These are phyloP conservation scores for Phoenicopterus ruber DNA, from an alignment of 2,113 vertebrate species.

Conservation along the genomic window DNA sequence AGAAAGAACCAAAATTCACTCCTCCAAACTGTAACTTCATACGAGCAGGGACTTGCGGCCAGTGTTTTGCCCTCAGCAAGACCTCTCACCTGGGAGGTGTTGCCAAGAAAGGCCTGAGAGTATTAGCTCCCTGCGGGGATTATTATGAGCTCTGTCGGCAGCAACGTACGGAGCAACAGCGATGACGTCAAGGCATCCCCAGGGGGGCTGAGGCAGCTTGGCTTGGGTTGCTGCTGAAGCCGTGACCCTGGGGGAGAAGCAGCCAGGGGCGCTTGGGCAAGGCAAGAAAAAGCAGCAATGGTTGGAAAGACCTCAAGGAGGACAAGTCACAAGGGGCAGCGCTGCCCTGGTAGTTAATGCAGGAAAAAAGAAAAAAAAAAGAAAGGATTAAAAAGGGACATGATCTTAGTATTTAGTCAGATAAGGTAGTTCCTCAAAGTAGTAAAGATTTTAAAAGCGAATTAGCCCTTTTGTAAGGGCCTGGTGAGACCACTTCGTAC, in stretches of 20 bases:
- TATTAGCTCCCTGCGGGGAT: neutral
- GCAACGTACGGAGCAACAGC: fast-evolving
- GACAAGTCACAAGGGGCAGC: neutral
- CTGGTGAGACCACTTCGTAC: neutral
- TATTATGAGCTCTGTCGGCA: neutral
- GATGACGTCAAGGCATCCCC: fast-evolving
- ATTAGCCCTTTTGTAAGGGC: neutral
- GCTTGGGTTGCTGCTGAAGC: neutral
- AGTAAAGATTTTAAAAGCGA: neutral
- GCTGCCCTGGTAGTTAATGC: neutral
- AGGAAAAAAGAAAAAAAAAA: neutral
- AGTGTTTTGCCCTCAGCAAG: neutral
- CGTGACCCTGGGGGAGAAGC: neutral
- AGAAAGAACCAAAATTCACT: neutral
- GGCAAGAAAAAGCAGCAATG: neutral
- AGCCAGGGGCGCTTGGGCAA: neutral
- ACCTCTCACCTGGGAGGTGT: neutral
- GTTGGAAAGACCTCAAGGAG: neutral
- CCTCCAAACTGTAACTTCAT: neutral
- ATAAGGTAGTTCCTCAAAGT: neutral
- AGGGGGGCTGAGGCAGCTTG: neutral
- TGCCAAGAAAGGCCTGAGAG: neutral
- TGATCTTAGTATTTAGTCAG: neutral
- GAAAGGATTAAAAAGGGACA: neutral
- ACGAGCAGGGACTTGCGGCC: neutral